These are phyloP conservation scores for Gadopsis bispinosus DNA, from an alignment of 2,797 vertebrate species.

Conservation along the genomic window DNA sequence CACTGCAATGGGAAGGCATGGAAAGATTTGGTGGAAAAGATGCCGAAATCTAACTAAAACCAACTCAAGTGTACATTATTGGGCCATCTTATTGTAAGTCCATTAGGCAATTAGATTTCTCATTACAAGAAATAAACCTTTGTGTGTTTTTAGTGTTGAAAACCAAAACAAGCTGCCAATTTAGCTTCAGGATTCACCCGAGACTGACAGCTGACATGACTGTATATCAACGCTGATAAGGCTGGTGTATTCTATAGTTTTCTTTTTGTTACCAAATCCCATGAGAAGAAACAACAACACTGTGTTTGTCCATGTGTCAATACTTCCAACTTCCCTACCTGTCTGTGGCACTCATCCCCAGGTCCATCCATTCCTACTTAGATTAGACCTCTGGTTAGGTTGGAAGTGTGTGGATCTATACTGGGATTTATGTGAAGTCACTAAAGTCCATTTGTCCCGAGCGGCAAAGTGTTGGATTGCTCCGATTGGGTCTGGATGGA, in stretches of 20 bases:
- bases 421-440: not conserved
- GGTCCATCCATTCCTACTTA: no score
- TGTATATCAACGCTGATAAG: not conserved
- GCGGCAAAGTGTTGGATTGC: not conserved
- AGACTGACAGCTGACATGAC: not conserved
- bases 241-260: not conserved
- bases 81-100: not conserved
- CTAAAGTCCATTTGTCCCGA: not conserved
- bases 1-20: not conserved
- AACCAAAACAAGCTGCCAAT: not conserved
- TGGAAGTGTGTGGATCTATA: not conserved
- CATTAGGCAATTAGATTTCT: conserved; percentile 2
- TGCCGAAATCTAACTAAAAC: not conserved
- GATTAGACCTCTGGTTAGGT: not conserved
- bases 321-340: not conserved
- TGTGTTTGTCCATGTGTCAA: not conserved
- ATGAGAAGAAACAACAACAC: not conserved
- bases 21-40: not conserved
- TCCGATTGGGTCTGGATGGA: not conserved
- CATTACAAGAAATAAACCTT: conserved; percentile 16
- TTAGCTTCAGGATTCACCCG: not conserved
- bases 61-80: not conserved
- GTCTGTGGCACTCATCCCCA: no score
- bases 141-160: not conserved
- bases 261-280: not conserved